Base-by-base conservation (phyloP, 2,797 vertebrate species). In the Acanthurus lineatus region DNA sequence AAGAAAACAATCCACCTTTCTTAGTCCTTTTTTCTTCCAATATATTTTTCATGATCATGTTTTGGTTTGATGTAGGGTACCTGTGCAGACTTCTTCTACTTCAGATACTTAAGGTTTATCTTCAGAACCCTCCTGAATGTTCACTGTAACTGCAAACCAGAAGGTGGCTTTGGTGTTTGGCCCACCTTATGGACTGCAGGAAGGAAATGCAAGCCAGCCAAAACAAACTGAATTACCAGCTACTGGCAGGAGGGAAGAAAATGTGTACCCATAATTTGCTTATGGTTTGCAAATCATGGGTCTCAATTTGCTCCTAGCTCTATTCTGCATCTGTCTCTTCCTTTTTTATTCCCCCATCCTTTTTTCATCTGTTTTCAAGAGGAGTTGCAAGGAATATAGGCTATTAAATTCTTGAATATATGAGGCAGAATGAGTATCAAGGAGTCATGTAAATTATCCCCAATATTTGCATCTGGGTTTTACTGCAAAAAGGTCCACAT, bases 381-480 rank as follows among this genome's bases (percentile, higher is more conserved):
- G 73, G 74, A 86, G 73, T 72, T 89, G 76, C 20, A 9, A 80
- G 76, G 64, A 84, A 91, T 87, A 77, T 71, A 84, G 79, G 64
- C 84, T 85, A 88, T 90, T 90, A 89, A 91, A 92, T 91, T 73
- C 74, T 75, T 85, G 79, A 86, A 82, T 88, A 87, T 89, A 87
- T 86, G 85, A 92, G 81, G 84, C 86, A 84, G 61, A 72, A 69
- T 81, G 82, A 73, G 70, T 74, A 88, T 87, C 80, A 90, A 84
- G 82, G 32, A 22, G 73, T 85, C 85, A 84, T 88, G 85, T 91
- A 90, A 92, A 93, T 92, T 78, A 91, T 92, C 47, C 47, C 77
- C 67, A 90, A 89, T 89, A 90, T 91, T 92, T 93, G 87, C 90
- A 92, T 88, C 61, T 73, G 52, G 73, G 77, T 84, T 89, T 88